A percentile compares a stretch with the other conserved stretches of the same genome.
Conservation (phyloP, 1,140 invertebrate genomes). For the Oppia nitens region DNA sequence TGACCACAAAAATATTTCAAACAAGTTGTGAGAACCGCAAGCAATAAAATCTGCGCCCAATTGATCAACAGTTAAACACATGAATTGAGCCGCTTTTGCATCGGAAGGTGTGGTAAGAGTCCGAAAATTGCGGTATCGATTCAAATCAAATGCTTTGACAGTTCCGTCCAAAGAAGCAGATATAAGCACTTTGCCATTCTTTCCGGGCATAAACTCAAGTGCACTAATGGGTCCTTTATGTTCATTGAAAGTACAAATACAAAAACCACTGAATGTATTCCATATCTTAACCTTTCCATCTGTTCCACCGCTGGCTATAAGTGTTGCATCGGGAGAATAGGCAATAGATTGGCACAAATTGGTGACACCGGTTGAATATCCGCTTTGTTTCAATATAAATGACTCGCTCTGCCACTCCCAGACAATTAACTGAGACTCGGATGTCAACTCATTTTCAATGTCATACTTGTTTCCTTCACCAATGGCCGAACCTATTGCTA, state of each 20-base stretch:
- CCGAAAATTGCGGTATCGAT: conserved; percentile 85
- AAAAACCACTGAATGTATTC: conserved; percentile 77
- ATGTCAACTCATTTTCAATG: neutral
- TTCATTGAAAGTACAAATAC: conserved; percentile 71
- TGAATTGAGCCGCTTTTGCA: conserved; percentile 64
- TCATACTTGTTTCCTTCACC: conserved; percentile 39
- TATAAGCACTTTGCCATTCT: conserved; percentile 62
- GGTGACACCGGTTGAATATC: conserved; percentile 42
- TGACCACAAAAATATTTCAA: conserved; percentile 91
- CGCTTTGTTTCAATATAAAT: conserved; percentile 94
- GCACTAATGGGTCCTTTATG: conserved; percentile 63
- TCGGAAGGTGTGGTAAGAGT: conserved; percentile 65
- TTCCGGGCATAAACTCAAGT: conserved; percentile 64
- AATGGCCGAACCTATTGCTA: conserved; percentile 52
- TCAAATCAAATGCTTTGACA: conserved; percentile 80
- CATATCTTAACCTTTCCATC: conserved; percentile 94
- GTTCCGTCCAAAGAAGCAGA: conserved; percentile 87
- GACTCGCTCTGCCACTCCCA: conserved; percentile 99
- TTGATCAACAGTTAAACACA: conserved; percentile 69
- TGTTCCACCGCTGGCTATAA: conserved; percentile 77
- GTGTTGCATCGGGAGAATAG: conserved; percentile 79
- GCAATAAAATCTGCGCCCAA: conserved; percentile 70
- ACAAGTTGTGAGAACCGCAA: conserved; percentile 78
- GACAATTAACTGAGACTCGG: conserved; percentile 55
- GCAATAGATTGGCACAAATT: conserved; percentile 68